Percentiles rank a stretch among this genome's conserved stretches.
phyloP scores from a whole-genome alignment of 2,888 invertebrate species.

The Lamellibrachia columna region DNA sequence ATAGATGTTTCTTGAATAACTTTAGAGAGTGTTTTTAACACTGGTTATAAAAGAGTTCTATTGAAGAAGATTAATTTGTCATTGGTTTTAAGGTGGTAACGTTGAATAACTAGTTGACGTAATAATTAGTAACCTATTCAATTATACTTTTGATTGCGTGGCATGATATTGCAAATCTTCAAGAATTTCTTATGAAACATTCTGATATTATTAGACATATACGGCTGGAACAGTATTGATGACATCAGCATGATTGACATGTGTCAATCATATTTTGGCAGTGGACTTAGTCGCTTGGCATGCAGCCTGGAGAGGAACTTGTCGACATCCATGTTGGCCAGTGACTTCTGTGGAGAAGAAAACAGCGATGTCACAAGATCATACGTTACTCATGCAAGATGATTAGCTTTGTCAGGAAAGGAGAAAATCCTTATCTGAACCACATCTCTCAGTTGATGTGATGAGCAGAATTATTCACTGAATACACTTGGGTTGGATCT shows the following conservation, averaged over 20 bases:
- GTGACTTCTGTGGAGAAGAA: background rate
- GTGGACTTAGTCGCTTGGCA: background rate
- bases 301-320: background rate
- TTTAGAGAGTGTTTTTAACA: background rate
- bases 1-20: too few species aligned
- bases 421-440: too few species aligned
- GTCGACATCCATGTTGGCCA: background rate
- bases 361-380: background rate
- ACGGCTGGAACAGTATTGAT: background rate
- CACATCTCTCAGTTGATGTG: too few species aligned
- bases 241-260: background rate
- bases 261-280: background rate
- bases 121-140: background rate
- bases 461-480: too few species aligned
- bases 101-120: too few species aligned
- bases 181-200: background rate
- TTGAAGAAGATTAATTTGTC: background rate
- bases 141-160: background rate
- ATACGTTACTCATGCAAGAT: too few species aligned
- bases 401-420: too few species aligned
- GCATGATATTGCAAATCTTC: background rate
- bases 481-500: too few species aligned
- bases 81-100: background rate
- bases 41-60: background rate
- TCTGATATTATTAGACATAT: background rate